Evolutionary conservation across 2,888 invertebrate species (phyloP).

Genomic region (Crepidodera aurea): DNA sequence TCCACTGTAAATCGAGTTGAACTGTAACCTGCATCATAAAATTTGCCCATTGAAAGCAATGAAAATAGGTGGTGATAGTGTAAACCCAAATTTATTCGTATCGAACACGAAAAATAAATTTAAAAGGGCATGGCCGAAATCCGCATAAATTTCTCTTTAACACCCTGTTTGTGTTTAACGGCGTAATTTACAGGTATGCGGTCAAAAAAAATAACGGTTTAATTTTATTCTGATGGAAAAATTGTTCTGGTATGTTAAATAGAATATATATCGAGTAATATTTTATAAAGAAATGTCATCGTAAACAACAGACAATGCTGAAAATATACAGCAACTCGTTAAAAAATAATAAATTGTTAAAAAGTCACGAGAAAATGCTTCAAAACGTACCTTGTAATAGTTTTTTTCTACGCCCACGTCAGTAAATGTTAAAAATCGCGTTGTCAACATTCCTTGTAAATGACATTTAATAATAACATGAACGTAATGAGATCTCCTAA

Average conservation of each 20-base stretch:
- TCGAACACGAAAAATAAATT: slow-evolving; percentile 28
- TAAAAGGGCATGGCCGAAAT: slow-evolving; percentile 22
- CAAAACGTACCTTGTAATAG: too few species aligned
- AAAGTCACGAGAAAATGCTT: too few species aligned
- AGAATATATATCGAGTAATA: too few species aligned
- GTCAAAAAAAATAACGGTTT: slow-evolving; percentile 11
- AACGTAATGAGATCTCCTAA: too few species aligned
- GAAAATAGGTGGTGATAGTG: slow-evolving; percentile 24
- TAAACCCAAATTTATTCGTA: slow-evolving; percentile 25
- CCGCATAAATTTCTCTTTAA: slow-evolving; percentile 24
- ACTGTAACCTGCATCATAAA: slow-evolving; percentile 21
- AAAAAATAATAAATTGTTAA: too few species aligned
- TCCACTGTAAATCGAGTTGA: not conserved
- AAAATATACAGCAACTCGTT: too few species aligned
- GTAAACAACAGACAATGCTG: too few species aligned
- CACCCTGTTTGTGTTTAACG: slow-evolving; percentile 24
- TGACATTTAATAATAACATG: too few species aligned
- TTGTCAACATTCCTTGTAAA: too few species aligned
- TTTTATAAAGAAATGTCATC: too few species aligned
- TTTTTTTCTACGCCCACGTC: too few species aligned
- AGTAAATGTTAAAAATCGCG: too few species aligned
- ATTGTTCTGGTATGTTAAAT: not conserved
- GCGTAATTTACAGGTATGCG: slow-evolving; percentile 12
- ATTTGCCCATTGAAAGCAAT: slow-evolving; percentile 22
- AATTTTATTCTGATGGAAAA: slow-evolving; percentile 11